Evolutionary conservation across 2,888 invertebrate species (phyloP).

Genomic region (Chalcis sispes): DNA sequence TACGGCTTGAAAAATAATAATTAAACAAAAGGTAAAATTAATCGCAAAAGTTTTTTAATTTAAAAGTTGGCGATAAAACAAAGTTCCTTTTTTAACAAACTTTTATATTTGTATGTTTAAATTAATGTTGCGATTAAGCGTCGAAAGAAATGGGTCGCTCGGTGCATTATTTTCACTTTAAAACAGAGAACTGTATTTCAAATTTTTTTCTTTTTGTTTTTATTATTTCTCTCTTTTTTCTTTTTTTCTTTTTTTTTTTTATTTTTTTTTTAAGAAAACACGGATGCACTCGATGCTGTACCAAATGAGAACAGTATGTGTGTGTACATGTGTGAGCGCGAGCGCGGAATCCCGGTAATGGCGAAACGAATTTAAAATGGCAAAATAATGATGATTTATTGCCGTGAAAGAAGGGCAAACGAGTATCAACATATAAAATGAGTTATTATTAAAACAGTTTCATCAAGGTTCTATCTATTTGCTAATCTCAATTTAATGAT

Average conservation of each 20-base stretch:
- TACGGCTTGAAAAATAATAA: background rate
- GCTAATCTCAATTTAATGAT: conserved; percentile 14
- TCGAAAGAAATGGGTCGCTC: conserved; percentile 20
- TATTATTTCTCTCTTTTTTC: too few species aligned
- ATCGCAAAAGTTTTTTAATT: conserved; percentile 4
- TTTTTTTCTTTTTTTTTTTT: too few species aligned
- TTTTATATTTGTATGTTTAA: background rate
- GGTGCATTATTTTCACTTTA: conserved; percentile 41
- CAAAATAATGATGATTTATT: conserved; percentile 54
- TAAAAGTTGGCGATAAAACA: conserved; percentile 4
- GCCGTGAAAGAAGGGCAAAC: conserved; percentile 27
- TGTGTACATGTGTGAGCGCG: too few species aligned
- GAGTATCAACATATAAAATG: conserved; percentile 26
- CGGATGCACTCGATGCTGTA: conserved; percentile 32
- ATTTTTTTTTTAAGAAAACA: conserved; percentile 11
- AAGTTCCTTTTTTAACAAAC: background rate
- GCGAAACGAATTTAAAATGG: conserved; percentile 51
- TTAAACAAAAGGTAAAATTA: background rate
- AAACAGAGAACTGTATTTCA: conserved; percentile 14
- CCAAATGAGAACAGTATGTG: conserved; percentile 40
- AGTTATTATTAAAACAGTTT: conserved; percentile 29
- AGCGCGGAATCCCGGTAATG: conserved; percentile 35
- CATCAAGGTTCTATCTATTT: conserved; percentile 17
- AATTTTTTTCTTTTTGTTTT: conserved; percentile 6
- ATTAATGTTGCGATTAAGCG: conserved; percentile 9